Base-by-base conservation (phyloP, 2,888 invertebrate genomes). In the Leptarthrus brevirostris region DNA sequence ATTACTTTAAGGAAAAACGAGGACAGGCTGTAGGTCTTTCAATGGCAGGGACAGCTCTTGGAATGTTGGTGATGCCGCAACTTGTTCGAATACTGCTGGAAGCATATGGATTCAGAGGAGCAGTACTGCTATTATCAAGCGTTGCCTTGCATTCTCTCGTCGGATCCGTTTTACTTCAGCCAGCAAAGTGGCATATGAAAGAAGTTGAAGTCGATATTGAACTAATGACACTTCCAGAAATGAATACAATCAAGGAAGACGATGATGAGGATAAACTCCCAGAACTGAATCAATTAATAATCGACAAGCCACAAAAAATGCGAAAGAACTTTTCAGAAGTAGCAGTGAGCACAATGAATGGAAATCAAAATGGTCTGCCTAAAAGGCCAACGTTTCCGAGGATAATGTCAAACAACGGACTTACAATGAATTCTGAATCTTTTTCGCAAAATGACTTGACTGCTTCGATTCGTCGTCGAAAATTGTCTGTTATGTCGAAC, bases 11-110 rank as follows among this genome's bases (percentile, higher is more conserved):
- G 14, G 90, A 91, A 82, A 90, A 91, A 81, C 89, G 93, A 20
- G 93, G 93, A 0, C 93, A 93, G 82, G 93, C 93, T 0, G 92
- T 93, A 5, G 93, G 93, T 0, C 86, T 92, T 22, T 92, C 93
- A 0, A 90, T 93, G 89, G 93, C 93, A 0, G 93, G 93, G 0
- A 92, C 93, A 0, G 92, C 93, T 3, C 87, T 93, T 78, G 93
- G 93, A 2, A 89, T 93, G 86, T 90, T 93, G 88, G 87, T 93
- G 75, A 91, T 93, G 90, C 93, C 93, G 0, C 93, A 93, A 81
- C 87, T 91, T 75, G 91, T 92, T 75, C 87, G 89, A 58, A 78
- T 91, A 3, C 84, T 92, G 12, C 84, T 92, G 5, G 88, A 88
- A 56, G 86, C 86, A 73, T 92, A 87, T 79, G 89, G 88, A 58